phyloP scores from a whole-genome alignment of 2,113 vertebrate species.

The Eclectus roratus region DNA sequence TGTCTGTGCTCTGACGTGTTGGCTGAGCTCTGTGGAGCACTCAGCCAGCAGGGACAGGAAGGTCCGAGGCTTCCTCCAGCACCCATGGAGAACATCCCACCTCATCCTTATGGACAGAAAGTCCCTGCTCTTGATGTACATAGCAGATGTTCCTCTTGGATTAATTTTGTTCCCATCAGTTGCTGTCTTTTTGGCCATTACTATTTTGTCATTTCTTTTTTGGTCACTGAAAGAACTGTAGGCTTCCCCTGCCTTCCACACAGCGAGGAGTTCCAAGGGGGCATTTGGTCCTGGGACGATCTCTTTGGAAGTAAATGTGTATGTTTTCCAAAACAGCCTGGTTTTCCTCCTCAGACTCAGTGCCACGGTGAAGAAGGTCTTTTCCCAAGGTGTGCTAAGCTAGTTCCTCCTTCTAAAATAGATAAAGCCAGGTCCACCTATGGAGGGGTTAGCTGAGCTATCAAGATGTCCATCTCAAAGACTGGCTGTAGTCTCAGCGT shows the following conservation, averaged over 20 bases:
- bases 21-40: background rate
- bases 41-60: background rate
- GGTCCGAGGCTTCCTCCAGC: background rate
- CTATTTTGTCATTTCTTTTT: background rate
- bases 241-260: conserved; percentile 22
- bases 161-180: background rate
- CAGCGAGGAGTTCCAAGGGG: conserved; percentile 12
- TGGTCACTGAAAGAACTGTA: background rate
- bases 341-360: background rate
- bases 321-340: background rate
- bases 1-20: background rate
- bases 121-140: conserved; percentile 31
- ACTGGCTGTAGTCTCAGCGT: background rate
- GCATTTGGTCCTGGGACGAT: background rate
- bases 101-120: background rate
- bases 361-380: background rate
- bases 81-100: background rate
- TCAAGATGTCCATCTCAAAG: background rate
- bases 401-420: background rate
- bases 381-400: background rate
- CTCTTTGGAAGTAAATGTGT: background rate
- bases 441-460: background rate
- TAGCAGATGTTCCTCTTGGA: background rate
- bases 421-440: background rate
- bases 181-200: conserved; percentile 9